Evolutionary conservation across 2,888 invertebrate species (phyloP).

Genomic region (Amphipyra tragopoginis): DNA sequence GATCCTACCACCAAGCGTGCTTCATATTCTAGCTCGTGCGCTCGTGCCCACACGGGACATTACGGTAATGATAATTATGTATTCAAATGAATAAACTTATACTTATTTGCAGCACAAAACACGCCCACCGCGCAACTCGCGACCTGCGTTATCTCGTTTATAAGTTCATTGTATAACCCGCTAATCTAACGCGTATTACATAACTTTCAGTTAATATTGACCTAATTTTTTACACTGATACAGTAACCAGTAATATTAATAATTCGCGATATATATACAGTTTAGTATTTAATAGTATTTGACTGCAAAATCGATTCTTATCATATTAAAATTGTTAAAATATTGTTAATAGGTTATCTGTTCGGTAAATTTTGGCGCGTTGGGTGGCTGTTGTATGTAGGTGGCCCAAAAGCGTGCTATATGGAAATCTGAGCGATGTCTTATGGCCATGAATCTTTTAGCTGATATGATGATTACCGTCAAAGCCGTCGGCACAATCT

Average conservation of each 20-base stretch:
- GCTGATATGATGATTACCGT: too few relatives aligned
- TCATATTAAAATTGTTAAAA: slow-evolving; percentile 10
- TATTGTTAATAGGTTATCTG: slow-evolving; percentile 6
- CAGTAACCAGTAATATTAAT: slow-evolving; percentile 10
- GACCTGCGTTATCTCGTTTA: slow-evolving; percentile 5
- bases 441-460: too few relatives aligned
- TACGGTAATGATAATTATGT: too few relatives aligned
- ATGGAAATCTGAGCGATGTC: too few relatives aligned
- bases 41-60: too few relatives aligned
- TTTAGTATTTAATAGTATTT: not conserved
- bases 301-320: slow-evolving; percentile 4
- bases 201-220: slow-evolving; percentile 25
- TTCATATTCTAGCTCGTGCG: too few relatives aligned
- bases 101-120: too few relatives aligned
- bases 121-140: not conserved
- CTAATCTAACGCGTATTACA: slow-evolving; percentile 21
- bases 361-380: not conserved
- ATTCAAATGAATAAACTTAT: too few relatives aligned
- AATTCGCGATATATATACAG: slow-evolving; percentile 10
- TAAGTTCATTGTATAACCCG: slow-evolving; percentile 12
- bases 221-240: slow-evolving; percentile 20
- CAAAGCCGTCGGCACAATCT: too few relatives aligned
- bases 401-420: not conserved
- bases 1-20: too few relatives aligned
- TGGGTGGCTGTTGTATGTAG: not conserved